These are phyloP conservation scores for Poeciliopsis presidionis DNA, from an alignment of 2,797 vertebrate genomes.

Conservation along the genomic window DNA sequence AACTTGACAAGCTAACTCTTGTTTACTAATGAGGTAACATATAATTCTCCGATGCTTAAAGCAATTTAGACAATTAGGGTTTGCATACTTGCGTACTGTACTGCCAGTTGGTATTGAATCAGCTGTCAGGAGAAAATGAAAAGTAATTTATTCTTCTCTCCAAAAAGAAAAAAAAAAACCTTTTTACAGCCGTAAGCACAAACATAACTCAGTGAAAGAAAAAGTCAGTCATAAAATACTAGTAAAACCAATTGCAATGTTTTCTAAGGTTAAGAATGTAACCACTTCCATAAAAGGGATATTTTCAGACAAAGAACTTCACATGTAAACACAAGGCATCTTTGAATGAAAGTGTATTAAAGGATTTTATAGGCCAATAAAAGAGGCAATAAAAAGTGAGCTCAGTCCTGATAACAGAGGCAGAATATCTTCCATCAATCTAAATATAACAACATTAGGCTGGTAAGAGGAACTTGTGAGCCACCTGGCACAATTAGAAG, in stretches of 20 bases:
- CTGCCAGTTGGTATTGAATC: background rate
- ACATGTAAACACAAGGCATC: background rate
- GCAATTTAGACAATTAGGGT: background rate
- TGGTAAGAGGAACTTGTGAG: background rate
- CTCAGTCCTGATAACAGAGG: background rate
- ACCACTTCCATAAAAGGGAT: too few relatives aligned
- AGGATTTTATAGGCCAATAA: background rate
- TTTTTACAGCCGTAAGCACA: background rate
- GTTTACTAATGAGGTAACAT: conserved; percentile 7
- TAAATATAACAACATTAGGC: background rate
- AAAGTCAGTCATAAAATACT: background rate
- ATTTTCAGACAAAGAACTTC: background rate
- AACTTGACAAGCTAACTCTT: conserved; percentile 7
- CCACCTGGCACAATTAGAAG: background rate
- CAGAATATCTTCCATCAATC: background rate
- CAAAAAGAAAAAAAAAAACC: too few relatives aligned
- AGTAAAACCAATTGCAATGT: background rate
- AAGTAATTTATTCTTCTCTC: background rate
- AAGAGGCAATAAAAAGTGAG: background rate
- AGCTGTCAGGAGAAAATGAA: background rate
- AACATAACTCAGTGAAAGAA: background rate
- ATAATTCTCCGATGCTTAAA: background rate
- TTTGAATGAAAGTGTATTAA: background rate
- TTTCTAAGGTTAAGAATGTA: too few relatives aligned
- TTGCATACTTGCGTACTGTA: background rate